Base-by-base conservation (phyloP, 2,888 invertebrate genomes). In the Gisinianus flammeolus region DNA sequence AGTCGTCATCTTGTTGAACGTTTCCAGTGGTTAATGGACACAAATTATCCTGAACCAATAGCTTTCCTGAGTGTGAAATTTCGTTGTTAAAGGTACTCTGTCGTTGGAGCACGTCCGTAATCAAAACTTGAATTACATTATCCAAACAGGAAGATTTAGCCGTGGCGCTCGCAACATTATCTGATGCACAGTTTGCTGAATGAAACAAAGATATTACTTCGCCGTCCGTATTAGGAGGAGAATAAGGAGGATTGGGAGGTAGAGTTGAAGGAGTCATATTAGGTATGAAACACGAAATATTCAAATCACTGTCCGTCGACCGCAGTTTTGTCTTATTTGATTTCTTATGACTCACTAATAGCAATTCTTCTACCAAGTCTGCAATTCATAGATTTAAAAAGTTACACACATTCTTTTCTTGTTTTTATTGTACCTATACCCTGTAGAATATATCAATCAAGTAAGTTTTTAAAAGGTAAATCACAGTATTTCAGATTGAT, bases 271-370 rank as follows among this genome's bases (percentile, higher is more conserved):
- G 35, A 35, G 10, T 12, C 8, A 68, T 2, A 12, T 16, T 8
- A 12, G 70, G 16, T 3, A 69, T 8, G 30, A n/a, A 35, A 54
- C 54, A 54, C 24, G 35, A 28, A 2, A 28, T 19, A 26, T 54
- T 52, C 19, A 54, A n/a, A 54, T 70, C 70, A 54, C 70, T 70
- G 52, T 70, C 70, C 26, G 70, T 44, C 8, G 70, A 70, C n/a
- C 24, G 31, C 16, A 70, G 33, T 8, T 30, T 31, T 1, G 8
- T 70, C 26, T 44, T 52, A n/a, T 70, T 54, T 26, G 54, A 22
- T 70, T 70, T 70, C 52, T 52, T 70, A 16, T 24, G 44, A 70
- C 70, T 54, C 12, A 24, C 2, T 1, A 24, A 4, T 26, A 52
- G 10, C 28, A 70, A 44, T 52, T 70, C 70, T 26, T 54, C 30